Evolutionary conservation across 2,888 invertebrate species (phyloP), one percentile per base, ranked within the genome.

Genomic region (Malachius bipustulatus): DNA sequence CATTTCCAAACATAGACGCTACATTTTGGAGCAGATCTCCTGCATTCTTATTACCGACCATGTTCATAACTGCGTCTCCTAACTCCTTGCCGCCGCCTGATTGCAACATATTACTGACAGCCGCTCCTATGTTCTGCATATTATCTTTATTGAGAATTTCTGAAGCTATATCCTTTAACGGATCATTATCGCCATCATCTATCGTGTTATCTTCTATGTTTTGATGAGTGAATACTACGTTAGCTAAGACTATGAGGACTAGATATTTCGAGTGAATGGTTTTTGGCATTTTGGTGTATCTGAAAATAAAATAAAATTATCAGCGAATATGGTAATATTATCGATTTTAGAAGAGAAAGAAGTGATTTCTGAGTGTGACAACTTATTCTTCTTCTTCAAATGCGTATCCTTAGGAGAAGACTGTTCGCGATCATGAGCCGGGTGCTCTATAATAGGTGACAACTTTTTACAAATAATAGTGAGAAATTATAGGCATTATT

Each of bases 21-120:
- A 52, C 24, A 14, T 43, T 47, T 41, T 51, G 43, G 10, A 51
- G 30, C 8, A 52, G 30, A 14, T 47, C 33, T 4, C 47, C 49
- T 4, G 44, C 45, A 32, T 48, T 47, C 24, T 43, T 46, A 15
- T 42, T 42, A 3, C 34, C 16, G 0, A 42, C 48, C 4, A 47
- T 38, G n/a, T 50, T 45, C 6, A 43, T 35, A 13, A 54, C 29
- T 4, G 47, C 37, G 29, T 45, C 47, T 2, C 48, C 47, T 4
- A 54, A 34, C 47, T 72, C 71, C 52, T 73, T 73, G 1, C 70
- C 75, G 14, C 70, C 69, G 35, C 74, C 77, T 1, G 77, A 72
- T 47, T 81, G 77, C 69, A 83, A 71, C 31, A 84, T 66, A 16
- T 67, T 70, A 1, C 75, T 76, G 6, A 83, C 64, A 30, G 82